phyloP scores from a whole-genome alignment of 2,888 invertebrate species.

The Ennomos quercinarius region DNA sequence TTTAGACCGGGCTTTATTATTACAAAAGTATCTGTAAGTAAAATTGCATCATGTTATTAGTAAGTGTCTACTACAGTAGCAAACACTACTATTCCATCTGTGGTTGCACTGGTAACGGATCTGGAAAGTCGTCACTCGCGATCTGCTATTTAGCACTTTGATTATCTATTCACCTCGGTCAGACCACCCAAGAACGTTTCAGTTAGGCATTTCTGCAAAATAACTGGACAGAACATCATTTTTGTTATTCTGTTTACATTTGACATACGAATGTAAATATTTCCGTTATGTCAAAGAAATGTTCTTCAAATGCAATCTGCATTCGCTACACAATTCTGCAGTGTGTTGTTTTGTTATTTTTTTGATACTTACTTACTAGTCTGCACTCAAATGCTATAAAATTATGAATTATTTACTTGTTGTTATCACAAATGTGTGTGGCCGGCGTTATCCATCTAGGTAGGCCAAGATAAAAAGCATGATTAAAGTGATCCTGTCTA shows the following conservation, averaged over 20 bases:
- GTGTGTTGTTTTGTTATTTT: not conserved
- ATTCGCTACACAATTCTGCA: not conserved
- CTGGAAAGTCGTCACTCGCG: constrained; percentile 39
- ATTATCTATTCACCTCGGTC: constrained; percentile 36
- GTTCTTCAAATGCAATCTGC: too few relatives aligned
- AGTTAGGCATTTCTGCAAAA: constrained; percentile 30
- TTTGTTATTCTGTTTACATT: too few relatives aligned
- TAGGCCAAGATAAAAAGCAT: constrained; percentile 33
- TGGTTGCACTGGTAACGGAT: constrained; percentile 38
- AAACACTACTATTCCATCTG: constrained; percentile 1
- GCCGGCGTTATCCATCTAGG: constrained; percentile 36
- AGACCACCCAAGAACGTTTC: constrained; percentile 37
- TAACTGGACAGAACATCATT: constrained; percentile 7
- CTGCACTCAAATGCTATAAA: not conserved
- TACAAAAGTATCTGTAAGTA: too few relatives aligned
- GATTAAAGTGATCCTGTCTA: constrained; percentile 34
- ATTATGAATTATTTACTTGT: constrained; percentile 28
- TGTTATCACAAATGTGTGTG: constrained; percentile 39
- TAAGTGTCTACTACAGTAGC: not conserved
- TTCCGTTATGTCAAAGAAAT: too few relatives aligned
- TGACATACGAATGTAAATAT: too few relatives aligned
- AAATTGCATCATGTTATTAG: too few relatives aligned
- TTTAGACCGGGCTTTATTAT: too few relatives aligned
- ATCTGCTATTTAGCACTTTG: constrained; percentile 50
- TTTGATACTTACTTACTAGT: not conserved